Base-by-base conservation (phyloP, 1,140 invertebrate species). In the Schmidtea mediterranea region DNA sequence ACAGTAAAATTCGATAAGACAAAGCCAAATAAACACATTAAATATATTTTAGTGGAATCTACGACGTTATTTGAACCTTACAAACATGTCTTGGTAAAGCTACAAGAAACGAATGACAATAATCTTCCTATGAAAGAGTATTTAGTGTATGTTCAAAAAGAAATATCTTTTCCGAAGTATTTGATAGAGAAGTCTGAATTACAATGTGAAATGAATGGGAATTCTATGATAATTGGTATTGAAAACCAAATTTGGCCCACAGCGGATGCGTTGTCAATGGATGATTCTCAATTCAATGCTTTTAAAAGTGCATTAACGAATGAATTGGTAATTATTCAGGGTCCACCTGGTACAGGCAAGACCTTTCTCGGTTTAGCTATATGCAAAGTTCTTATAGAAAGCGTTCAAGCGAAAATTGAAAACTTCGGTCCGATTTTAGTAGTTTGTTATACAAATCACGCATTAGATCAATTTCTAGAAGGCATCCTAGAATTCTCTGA, bases 401-500 rank as follows among this genome's bases (percentile, higher is more conserved):
- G 68, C 12, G 22, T 41, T 23, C 40, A 41, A 23, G 10, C 9
- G 10, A 23, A 15, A 23, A 36, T 13, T 16, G 19, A 36, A 10
- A 48, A 48, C 16, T 46, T 52, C 9, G 50, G 50, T 5, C 75
- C 77, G 2, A 75, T 84, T 48, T 60, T 84, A 1, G 67, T 86
- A 10, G 72, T 84, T 18, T 80, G 79, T 56, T 81, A 75, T 53
- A 82, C 79, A 0, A 86, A 84, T 58, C 79, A 83, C 62, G 80
- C 81, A 1, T 59, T 86, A 1, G 81, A 86, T 67, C 79, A 84
- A 58, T 83, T 86, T 66, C 60, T 86, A n/a, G 74, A 80, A 60
- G 76, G 74, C 18, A 58, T 65, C 13, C 21, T 53, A 1, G 10
- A 41, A n/a, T 57, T 56, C 38, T 47, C 47, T 1, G 60, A 59